phyloP scores from a whole-genome alignment of 2,888 invertebrate species.

The Tetragnatha montana region DNA sequence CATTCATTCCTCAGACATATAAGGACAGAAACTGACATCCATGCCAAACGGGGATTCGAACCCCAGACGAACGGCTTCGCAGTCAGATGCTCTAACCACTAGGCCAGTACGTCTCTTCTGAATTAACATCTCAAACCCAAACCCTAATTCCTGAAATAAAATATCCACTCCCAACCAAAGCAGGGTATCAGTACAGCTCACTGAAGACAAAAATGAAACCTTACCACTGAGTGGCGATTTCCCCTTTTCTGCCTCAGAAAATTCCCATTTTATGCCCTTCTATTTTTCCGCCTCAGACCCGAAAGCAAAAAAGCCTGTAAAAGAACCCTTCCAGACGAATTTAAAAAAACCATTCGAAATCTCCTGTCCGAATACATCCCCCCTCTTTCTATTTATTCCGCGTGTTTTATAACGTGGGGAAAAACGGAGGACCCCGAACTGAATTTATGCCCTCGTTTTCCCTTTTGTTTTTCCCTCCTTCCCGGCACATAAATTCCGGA shows the following conservation, averaged over 20 bases:
- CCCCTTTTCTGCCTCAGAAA: neutral
- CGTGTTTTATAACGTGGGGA: slow-evolving; percentile 9
- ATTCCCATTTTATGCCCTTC: neutral
- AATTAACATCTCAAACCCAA: no score
- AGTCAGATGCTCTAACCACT: no score
- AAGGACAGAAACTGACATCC: no score
- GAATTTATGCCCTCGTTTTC: slow-evolving; percentile 27
- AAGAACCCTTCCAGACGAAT: neutral
- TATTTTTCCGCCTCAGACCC: neutral
- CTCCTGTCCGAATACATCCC: slow-evolving; percentile 15
- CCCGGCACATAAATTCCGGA: neutral
- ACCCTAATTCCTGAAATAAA: no score
- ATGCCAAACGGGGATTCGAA: no score
- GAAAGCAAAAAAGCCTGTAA: neutral
- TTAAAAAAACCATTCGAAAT: neutral
- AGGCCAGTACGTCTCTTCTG: no score
- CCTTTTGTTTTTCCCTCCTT: slow-evolving; percentile 13
- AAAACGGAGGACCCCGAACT: slow-evolving; percentile 6
- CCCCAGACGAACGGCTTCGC: no score
- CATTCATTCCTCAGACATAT: no score
- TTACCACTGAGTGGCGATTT: neutral
- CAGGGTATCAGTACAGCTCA: no score
- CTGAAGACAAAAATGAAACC: neutral
- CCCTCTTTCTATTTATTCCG: slow-evolving; percentile 5
- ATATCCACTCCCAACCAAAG: no score